These are phyloP conservation scores for Gobius niger DNA, from an alignment of 2,113 vertebrate genomes.

Conservation along the genomic window DNA sequence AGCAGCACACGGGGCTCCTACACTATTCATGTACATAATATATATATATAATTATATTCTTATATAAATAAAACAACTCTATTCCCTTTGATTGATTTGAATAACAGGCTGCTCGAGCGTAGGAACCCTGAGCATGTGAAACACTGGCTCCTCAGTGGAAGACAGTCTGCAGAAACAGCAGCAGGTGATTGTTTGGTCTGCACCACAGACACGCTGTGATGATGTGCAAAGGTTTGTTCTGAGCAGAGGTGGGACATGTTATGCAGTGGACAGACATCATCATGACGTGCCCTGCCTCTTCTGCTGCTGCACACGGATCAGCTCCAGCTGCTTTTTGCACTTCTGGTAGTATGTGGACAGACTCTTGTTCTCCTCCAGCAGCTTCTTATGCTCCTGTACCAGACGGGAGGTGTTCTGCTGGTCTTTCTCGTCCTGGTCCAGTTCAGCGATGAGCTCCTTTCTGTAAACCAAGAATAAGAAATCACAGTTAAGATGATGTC, in stretches of 20 bases:
- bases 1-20: conserved; percentile 22
- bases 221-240: conserved; percentile 52
- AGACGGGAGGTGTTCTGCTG: conserved; percentile 99
- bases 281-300: conserved; percentile 98
- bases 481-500: background rate
- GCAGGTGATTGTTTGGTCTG: conserved; percentile 53
- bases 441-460: conserved; percentile 96
- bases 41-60: background rate
- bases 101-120: background rate
- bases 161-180: conserved; percentile 1
- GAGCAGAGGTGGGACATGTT: conserved; percentile 49
- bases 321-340: conserved; percentile 98
- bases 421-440: conserved; percentile 99
- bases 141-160: conserved; percentile 12
- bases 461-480: conserved; percentile 58
- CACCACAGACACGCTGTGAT: conserved; percentile 43
- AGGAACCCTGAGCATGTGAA: background rate
- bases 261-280: conserved; percentile 63
- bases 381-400: conserved; percentile 99
- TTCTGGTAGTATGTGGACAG: conserved; percentile 98
- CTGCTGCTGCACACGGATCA: conserved; percentile 97
- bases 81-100: conserved; percentile 1
- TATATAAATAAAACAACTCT: background rate
- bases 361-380: conserved; percentile 98
- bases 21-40: background rate